Base-by-base conservation (phyloP, 37 sponge, comb jelly and placozoan genomes). In the Theonella swinhoei region DNA sequence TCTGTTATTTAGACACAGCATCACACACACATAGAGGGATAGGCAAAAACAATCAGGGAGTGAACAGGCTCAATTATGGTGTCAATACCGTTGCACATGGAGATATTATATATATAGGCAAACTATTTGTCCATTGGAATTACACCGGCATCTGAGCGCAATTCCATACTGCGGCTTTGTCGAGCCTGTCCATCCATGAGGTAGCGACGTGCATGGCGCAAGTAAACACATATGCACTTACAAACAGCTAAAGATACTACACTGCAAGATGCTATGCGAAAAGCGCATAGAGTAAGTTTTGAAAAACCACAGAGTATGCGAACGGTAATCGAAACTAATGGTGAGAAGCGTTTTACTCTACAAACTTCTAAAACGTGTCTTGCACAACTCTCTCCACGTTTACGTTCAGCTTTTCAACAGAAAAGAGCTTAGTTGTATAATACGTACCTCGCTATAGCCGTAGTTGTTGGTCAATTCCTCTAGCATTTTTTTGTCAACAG, bases 401-500 rank as follows among this genome's bases (percentile, higher is more conserved):
- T n/a, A n/a, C n/a, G n/a, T n/a, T n/a, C n/a, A n/a, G n/a, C n/a
- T n/a, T n/a, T n/a, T n/a, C n/a, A n/a, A n/a, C n/a, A n/a, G n/a
- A n/a, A n/a, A n/a, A n/a, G n/a, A n/a, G n/a, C n/a, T n/a, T n/a
- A n/a, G n/a, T n/a, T n/a, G n/a, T n/a, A n/a, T n/a, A n/a, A n/a
- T 5, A 20, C 81, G 42, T 30, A 91, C 91, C 91, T 91, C 79
- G 66, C 71, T 87, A 65, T 81, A 78, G 23, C 91, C 91, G 24
- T 60, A 41, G n/a, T 28, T 72, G 54, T 47, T 47, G 47, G 82
- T 76, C n/a, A 91, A 66, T 28, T 87, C 82, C 32, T 79, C 68
- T n/a, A 91, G 62, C 75, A 91, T 78, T 0, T 38, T 54, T 42
- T 78, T 72, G 75, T 91, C 74, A 4, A 83, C 87, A 32, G 74